Evolutionary conservation across 2,797 vertebrate genomes (phyloP), one percentile per base, ranked within the genome.

Genomic region (Echiichthys vipera): DNA sequence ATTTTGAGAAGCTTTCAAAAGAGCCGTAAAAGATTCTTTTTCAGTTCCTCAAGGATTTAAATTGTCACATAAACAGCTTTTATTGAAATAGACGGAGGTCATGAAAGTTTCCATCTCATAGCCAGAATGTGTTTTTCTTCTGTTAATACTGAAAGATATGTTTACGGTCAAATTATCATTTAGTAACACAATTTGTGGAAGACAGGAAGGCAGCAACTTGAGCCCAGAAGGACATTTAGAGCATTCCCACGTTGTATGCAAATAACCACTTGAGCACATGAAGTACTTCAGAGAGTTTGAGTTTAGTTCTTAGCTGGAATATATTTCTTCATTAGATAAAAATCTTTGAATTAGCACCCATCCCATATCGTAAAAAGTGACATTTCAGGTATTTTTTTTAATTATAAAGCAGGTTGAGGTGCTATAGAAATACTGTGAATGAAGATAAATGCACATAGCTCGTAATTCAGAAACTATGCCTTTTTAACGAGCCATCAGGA

Each of bases 11-110:
- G 27, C n/a, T 27, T 45, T 59, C 27, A 32, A 32, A 30, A 32
- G n/a, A n/a, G 22, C 3, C n/a, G 30, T 2, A 57, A 42, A 27
- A 40, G 22, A 27, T 27, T 57, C 3, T 3, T 5, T 56, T 57
- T 34, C 20, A 34, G 59, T 20, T 36, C 20, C 15, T 36, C 12
- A 10, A 36, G n/a, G 2, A 47, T 47, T 47, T 32, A n/a, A 24
- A 47, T n/a, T 36, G 20, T 25, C 15, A 24, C 45, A 63, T 49
- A 36, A 47, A n/a, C 59, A 36, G 32, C 59, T 24, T 63, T 45
- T 0, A 5, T 1, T 36, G 10, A 37, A 25, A 47, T 49, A 13
- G 14, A 15, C 22, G n/a, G 43, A 36, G 22, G n/a, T 49, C 30
- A 17, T 61, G 42, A 29, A 63, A 17, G 22, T 14, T 49, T 49